Evolutionary conservation across 2,888 invertebrate species (phyloP).

Genomic region (Boloria euphrosyne): DNA sequence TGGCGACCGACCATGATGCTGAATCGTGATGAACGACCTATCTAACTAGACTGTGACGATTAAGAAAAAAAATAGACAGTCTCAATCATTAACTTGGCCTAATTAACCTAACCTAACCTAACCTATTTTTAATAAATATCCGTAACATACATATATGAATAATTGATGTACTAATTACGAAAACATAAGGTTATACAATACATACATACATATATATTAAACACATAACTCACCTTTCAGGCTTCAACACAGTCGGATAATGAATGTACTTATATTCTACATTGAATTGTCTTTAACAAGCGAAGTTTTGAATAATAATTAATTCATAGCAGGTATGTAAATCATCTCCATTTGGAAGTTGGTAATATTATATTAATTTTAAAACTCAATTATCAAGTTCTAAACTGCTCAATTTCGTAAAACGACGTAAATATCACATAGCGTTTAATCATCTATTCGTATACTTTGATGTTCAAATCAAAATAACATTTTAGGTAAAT

Average conservation of each 20-base stretch:
- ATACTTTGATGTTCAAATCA: conserved; percentile 3
- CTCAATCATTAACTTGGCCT: too few relatives aligned
- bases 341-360: neutral
- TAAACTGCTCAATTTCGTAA: conserved; percentile 3
- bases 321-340: neutral
- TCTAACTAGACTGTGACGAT: too few relatives aligned
- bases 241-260: neutral
- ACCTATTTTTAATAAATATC: too few relatives aligned
- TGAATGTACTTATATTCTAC: neutral
- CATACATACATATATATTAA: too few relatives aligned
- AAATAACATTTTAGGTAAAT: neutral
- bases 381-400: conserved; percentile 18
- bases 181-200: too few relatives aligned
- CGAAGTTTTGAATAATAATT: neutral
- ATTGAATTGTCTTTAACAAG: neutral
- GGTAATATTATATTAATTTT: conserved; percentile 14
- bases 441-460: conserved; percentile 8
- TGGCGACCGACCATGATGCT: too few relatives aligned
- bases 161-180: too few relatives aligned
- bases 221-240: too few relatives aligned
- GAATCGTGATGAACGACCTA: too few relatives aligned
- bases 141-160: too few relatives aligned
- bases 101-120: too few relatives aligned
- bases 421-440: conserved; percentile 6
- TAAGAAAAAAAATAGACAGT: too few relatives aligned